phyloP scores from a whole-genome alignment of 2,797 vertebrate species.

The Hyperoplus immaculatus region DNA sequence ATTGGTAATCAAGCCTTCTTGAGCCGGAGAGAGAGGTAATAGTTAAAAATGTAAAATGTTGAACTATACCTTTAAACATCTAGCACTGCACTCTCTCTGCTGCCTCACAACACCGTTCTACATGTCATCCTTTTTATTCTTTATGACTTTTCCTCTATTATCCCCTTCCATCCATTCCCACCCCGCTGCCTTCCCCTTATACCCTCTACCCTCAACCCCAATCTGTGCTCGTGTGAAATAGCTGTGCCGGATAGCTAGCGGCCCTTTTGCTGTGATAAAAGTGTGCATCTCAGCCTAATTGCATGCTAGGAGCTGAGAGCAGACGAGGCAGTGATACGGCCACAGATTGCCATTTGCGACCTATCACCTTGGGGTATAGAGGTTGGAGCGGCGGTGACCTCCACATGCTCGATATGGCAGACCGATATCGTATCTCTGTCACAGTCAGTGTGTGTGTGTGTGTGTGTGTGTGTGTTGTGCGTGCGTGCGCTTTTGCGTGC shows the following conservation, averaged over 20 bases:
- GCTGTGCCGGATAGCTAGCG: constrained; percentile 42
- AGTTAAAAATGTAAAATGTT: too few relatives aligned
- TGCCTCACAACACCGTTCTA: constrained; percentile 11
- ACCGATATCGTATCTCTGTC: constrained; percentile 29
- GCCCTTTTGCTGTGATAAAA: constrained; percentile 44
- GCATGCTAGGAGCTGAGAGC: constrained; percentile 7
- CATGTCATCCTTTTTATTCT: not conserved
- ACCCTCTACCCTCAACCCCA: not conserved
- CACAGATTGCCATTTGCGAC: constrained; percentile 48
- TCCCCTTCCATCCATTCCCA: constrained; percentile 15
- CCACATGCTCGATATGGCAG: constrained; percentile 13
- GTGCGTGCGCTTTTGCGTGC: too few relatives aligned
- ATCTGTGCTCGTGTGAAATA: constrained; percentile 18
- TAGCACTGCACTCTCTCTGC: not conserved
- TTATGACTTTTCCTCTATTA: not conserved
- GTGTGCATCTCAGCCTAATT: constrained; percentile 51
- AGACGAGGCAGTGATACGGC: constrained; percentile 28
- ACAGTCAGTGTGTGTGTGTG: not conserved
- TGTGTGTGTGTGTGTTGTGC: too few relatives aligned
- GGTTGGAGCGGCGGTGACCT: constrained; percentile 30
- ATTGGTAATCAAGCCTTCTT: too few relatives aligned
- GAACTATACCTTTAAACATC: too few relatives aligned
- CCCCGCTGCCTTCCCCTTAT: not conserved
- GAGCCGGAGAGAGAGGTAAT: too few relatives aligned
- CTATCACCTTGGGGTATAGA: constrained; percentile 37